Evolutionary conservation across 2,113 vertebrate species (phyloP), one percentile per base, ranked within the genome.

Genomic region (Thomomys bottae): DNA sequence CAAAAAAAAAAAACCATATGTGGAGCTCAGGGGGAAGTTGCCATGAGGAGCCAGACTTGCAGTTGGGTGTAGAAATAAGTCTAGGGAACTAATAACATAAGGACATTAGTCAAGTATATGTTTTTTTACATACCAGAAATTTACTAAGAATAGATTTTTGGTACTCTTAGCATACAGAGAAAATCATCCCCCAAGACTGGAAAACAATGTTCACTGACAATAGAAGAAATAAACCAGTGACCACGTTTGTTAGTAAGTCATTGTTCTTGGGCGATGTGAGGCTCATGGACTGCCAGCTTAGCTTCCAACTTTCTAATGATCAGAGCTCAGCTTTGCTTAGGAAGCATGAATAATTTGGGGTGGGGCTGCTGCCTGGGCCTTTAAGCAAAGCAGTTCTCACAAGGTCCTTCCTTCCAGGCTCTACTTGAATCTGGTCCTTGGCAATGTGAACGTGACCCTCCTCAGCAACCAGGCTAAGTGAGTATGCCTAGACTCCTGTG

Each of bases 391-490:
- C 0, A 54, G 1, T 2, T 42, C 80, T 93, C 81, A 34, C 38
- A 14, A 14, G 54, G 14, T 90, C 90, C 98, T 96, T 97, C 95
- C 85, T 98, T 98, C 91, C 95, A 99, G 99, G 75, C 97, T 99
- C 63, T 99, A 99, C 97, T 97, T 99, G 94, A 99, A 98, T 94
- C 96, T 99, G 95, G 99, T 99, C 87, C 98, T 99, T 57, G 99
- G 99, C 87, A 99, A 99, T 0, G 99, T 99, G 96, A 99, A 99
- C 21, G 99, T 99, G 63, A 99, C 99, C 6, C 99, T 99, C 40
- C 99, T 99, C 96, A 99, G 98, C 97, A 99, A 99, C 94, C 99
- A 99, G 96, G 98, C 99, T 89, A 99, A 99, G 99, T 99, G 97
- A 98, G 98, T 97, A 89, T 68, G 14, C 40, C 80, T 12, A 0